phyloP scores from a whole-genome alignment of 2,888 invertebrate genomes.

The Stomorhina lunata region DNA sequence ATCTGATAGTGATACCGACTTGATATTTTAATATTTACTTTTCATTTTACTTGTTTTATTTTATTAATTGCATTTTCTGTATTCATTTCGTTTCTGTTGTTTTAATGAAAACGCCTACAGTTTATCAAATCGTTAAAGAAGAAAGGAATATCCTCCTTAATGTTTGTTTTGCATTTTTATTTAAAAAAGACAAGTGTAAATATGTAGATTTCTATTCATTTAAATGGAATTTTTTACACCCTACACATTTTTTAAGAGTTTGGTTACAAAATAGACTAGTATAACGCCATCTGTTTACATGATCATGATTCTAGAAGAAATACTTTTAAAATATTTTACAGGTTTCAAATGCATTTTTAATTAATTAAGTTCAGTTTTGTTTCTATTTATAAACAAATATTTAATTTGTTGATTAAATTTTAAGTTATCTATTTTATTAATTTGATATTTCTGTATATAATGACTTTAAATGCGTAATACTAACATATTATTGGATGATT shows the following conservation, averaged over 20 bases:
- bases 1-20: background rate
- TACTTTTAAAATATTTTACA: background rate
- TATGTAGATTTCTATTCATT: background rate
- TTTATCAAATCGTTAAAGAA: conserved; percentile 45
- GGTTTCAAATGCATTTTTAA: conserved; percentile 65
- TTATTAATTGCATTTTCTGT: conserved; percentile 4
- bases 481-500: no score
- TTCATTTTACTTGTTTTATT: background rate
- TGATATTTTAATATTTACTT: conserved; percentile 13
- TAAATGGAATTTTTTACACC: background rate
- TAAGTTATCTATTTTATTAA: conserved; percentile 8
- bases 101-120: conserved; percentile 50
- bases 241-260: conserved; percentile 13
- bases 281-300: background rate
- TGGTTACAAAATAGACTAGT: background rate
- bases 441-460: no score
- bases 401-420: conserved; percentile 31
- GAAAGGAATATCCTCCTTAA: conserved; percentile 1
- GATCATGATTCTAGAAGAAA: conserved; percentile 5
- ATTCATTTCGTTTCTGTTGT: background rate
- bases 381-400: background rate
- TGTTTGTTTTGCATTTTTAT: conserved; percentile 17
- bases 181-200: conserved; percentile 5
- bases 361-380: conserved; percentile 54
- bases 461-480: background rate